These are phyloP conservation scores for Drosophila vallismaia DNA, from an alignment of 2,888 invertebrate species.

Conservation along the genomic window DNA sequence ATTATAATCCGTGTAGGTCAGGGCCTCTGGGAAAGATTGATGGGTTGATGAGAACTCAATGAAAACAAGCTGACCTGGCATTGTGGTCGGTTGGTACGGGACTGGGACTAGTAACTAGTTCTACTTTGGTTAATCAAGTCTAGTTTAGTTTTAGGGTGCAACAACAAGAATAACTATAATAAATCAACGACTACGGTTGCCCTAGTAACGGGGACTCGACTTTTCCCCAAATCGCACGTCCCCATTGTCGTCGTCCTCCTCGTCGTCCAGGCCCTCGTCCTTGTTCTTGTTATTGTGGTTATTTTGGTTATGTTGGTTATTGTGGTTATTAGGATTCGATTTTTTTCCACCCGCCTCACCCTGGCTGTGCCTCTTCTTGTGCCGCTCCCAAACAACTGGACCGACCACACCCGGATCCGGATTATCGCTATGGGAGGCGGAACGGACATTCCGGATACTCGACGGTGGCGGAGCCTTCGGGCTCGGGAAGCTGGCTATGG, in stretches of 20 bases:
- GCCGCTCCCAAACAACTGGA: constrained; percentile 92
- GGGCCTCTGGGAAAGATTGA: constrained; percentile 73
- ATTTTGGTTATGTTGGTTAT: constrained; percentile 12
- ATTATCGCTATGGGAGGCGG: constrained; percentile 89
- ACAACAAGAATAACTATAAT: constrained; percentile 32
- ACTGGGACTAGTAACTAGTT: constrained; percentile 6
- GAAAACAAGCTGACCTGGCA: constrained; percentile 22
- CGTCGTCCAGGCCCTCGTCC: constrained; percentile 55
- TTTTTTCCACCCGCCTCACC: constrained; percentile 67
- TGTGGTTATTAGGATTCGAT: constrained; percentile 20
- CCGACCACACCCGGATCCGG: constrained; percentile 93
- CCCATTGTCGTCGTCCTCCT: constrained; percentile 54
- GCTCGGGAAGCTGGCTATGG: constrained; percentile 75
- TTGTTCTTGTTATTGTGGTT: constrained; percentile 26
- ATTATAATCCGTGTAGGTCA: constrained; percentile 67
- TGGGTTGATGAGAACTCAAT: constrained; percentile 53
- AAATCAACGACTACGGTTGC: constrained; percentile 64
- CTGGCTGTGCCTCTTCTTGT: constrained; percentile 85
- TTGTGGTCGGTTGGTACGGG: constrained; percentile 36
- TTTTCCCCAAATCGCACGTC: constrained; percentile 69
- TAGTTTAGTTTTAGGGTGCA: constrained; percentile 25
- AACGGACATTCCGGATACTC: constrained; percentile 55
- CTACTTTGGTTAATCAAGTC: constrained; percentile 47
- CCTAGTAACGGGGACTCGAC: constrained; percentile 66
- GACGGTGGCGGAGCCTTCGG: constrained; percentile 76